Conservation (phyloP, 2,113 vertebrate species). For the human (Homo sapiens) region GRCh38 chr5:179829001-179829500, state of each 20-base stretch:
- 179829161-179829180: not conserved
- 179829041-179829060: not conserved
- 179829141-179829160: not conserved
- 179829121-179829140: not conserved
- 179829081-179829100: not conserved
- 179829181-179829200: not conserved
- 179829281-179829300: not conserved
- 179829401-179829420: not conserved
- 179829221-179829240: not conserved
- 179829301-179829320: accelerated
- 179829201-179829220: not conserved
- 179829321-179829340: not conserved
- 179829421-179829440: accelerated
- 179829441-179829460: not conserved
- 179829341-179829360: not conserved
- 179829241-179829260: not conserved
- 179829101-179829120: not conserved
- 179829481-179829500: not conserved
- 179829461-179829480: not conserved
- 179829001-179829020: not conserved
- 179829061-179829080: not conserved
- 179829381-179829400: not conserved
- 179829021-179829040: not conserved
- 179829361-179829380: not conserved
- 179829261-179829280: not conserved